Conservation (phyloP, 1,140 invertebrate species). For the Gerris buenoi region DNA sequence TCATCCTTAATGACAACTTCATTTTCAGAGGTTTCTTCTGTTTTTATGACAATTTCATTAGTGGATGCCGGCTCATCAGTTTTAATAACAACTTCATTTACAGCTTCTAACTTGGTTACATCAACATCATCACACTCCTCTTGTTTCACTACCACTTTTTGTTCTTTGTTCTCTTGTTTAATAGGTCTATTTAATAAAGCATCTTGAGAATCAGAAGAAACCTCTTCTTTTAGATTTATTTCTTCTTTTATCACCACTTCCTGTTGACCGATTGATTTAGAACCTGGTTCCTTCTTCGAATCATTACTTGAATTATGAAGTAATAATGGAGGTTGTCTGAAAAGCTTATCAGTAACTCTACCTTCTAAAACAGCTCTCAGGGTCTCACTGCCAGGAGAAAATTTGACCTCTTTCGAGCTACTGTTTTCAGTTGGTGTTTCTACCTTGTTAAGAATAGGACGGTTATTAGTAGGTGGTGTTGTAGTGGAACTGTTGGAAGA, state of each 20-base stretch:
- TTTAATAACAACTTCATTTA: slow-evolving; percentile 10
- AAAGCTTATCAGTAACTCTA: slow-evolving; percentile 7
- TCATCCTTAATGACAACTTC: no score
- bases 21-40: no score
- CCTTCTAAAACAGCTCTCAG: slow-evolving; percentile 15
- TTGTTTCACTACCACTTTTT: not conserved
- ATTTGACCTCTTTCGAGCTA: slow-evolving; percentile 9
- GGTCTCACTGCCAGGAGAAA: slow-evolving; percentile 12
- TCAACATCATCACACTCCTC: slow-evolving; percentile 15
- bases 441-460: not conserved
- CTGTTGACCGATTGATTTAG: not conserved
- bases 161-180: not conserved
- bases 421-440: no score
- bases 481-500: not conserved
- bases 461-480: not conserved
- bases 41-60: no score
- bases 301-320: not conserved
- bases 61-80: not conserved
- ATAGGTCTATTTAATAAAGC: not conserved
- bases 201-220: not conserved
- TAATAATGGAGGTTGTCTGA: not conserved
- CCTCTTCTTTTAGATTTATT: not conserved
- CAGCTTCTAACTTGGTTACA: slow-evolving; percentile 11
- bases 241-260: not conserved
- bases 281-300: not conserved